Evolutionary conservation across 2,888 invertebrate species (phyloP), one percentile per base, ranked within the genome.

Genomic region (Melieria crassipennis): DNA sequence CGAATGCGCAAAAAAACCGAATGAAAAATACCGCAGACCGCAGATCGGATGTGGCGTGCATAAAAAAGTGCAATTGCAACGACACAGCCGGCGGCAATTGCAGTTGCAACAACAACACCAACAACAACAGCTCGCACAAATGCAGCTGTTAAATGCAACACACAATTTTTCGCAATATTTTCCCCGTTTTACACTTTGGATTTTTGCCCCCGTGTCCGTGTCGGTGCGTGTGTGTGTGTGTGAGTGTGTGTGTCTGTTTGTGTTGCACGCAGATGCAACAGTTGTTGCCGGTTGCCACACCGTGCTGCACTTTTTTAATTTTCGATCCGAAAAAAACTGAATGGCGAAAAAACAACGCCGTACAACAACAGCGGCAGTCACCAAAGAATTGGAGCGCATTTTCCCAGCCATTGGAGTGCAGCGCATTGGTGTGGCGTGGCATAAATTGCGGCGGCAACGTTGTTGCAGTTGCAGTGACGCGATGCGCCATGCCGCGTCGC

Each of bases 331-430:
- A 30, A 30, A 30, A 30, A 30, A 30, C 30, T 61, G 55, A 80
- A 78, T 79, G 81, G 74, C 75, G 76, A 81, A 80, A 75, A 79
- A 60, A 69, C 57, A 57, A 50, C 45, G 64, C 16, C 1, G 16
- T 16, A 58, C 57, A 48, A 9, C 66, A 66, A 48, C 61, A 72
- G 46, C 66, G 60, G 16, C 58, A 66, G 43, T 11, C n/a, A 48
- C 48, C 62, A 46, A 11, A 48, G 7, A 16, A 30, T 11, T 50
- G 65, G 65, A 69, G 7, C 58, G 13, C 13, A 52, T 52, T 62
- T 62, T 62, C 55, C 52, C 52, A 52, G 52, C 52, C 52, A 61
- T 11, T 67, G 58, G 60, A 67, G 13, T 52, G 67, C 60, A 30
- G 30, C 67, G 50, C 60, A 61, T 52, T 45, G 61, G 11, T 57